phyloP scores from a whole-genome alignment of 2,888 invertebrate species.

The Ophion slaviceki region DNA sequence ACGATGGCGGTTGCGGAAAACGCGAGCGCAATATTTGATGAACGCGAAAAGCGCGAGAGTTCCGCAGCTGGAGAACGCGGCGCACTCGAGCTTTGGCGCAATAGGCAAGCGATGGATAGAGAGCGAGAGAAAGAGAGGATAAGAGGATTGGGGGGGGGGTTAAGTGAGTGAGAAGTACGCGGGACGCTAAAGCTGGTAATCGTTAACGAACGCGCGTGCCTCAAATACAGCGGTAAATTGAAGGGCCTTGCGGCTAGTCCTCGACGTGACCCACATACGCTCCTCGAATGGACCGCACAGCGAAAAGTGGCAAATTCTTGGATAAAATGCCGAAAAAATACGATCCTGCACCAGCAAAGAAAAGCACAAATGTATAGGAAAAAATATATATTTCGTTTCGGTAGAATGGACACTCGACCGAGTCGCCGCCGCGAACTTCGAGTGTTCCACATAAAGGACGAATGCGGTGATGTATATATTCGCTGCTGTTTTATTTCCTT shows the following conservation, averaged over 20 bases:
- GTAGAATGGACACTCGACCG: slow-evolving; percentile 34
- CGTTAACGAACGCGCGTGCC: slow-evolving; percentile 74
- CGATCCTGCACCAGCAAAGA: neutral
- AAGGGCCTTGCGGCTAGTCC: slow-evolving; percentile 37
- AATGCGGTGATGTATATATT: neutral
- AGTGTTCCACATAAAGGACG: neutral
- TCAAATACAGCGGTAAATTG: slow-evolving; percentile 71
- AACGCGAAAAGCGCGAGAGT: slow-evolving; percentile 54
- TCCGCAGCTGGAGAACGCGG: slow-evolving; percentile 6
- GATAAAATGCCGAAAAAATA: slow-evolving; percentile 26
- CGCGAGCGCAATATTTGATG: slow-evolving; percentile 69
- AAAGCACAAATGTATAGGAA: neutral
- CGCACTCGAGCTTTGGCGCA: slow-evolving; percentile 29
- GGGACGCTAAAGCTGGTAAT: slow-evolving; percentile 68
- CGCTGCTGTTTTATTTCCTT: neutral
- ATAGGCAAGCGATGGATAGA: neutral
- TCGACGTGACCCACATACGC: slow-evolving; percentile 54
- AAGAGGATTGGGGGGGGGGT: neutral
- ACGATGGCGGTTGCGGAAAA: slow-evolving; percentile 54
- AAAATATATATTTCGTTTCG: slow-evolving; percentile 27
- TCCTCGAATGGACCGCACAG: slow-evolving; percentile 19
- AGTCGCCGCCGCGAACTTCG: neutral
- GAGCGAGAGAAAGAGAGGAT: neutral
- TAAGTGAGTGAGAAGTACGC: neutral
- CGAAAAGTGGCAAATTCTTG: slow-evolving; percentile 41